These are phyloP conservation scores for Phania funesta DNA, from an alignment of 2,888 invertebrate genomes.

Conservation along the genomic window DNA sequence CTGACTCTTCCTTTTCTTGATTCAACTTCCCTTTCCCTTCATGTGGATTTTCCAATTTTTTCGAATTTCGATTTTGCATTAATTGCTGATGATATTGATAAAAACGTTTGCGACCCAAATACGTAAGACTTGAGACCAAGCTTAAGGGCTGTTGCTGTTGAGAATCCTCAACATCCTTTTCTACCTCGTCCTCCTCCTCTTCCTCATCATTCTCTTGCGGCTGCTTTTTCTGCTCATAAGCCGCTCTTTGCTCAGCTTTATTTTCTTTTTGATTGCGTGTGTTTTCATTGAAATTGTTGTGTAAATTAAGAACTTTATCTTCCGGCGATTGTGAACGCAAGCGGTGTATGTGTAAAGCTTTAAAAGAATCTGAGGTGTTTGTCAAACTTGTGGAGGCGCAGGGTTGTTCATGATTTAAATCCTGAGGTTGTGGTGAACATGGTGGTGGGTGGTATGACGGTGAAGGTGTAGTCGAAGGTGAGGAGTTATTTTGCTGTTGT, in stretches of 20 bases:
- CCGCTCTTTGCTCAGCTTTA: neutral
- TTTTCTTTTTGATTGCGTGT: neutral
- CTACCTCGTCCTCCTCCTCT: neutral
- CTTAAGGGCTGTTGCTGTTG: slow-evolving; percentile 71
- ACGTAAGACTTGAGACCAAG: slow-evolving; percentile 64
- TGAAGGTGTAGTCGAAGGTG: slow-evolving; percentile 18
- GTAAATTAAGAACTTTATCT: slow-evolving; percentile 44
- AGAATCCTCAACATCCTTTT: neutral
- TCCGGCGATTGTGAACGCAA: slow-evolving; percentile 63
- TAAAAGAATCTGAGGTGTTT: slow-evolving; percentile 55
- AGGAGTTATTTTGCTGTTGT: slow-evolving; percentile 26
- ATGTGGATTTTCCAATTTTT: slow-evolving; percentile 33
- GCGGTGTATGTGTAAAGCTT: slow-evolving; percentile 57
- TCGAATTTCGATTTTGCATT: slow-evolving; percentile 45
- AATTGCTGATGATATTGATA: slow-evolving; percentile 61
- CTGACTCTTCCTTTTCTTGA: slow-evolving; percentile 52
- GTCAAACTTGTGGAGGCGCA: slow-evolving; percentile 20
- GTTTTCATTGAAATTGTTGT: slow-evolving; percentile 24
- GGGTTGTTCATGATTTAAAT: slow-evolving; percentile 55
- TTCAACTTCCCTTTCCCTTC: slow-evolving; percentile 26
- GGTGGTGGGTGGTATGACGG: slow-evolving; percentile 63
- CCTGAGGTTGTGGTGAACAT: slow-evolving; percentile 71
- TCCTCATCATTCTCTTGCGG: neutral
- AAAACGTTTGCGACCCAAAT: slow-evolving; percentile 64
- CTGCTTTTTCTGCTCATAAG: neutral